Evolutionary conservation across 2,888 invertebrate species (phyloP), one percentile per base, ranked within the genome.

Genomic region (Pseudolycoriella hygida): DNA sequence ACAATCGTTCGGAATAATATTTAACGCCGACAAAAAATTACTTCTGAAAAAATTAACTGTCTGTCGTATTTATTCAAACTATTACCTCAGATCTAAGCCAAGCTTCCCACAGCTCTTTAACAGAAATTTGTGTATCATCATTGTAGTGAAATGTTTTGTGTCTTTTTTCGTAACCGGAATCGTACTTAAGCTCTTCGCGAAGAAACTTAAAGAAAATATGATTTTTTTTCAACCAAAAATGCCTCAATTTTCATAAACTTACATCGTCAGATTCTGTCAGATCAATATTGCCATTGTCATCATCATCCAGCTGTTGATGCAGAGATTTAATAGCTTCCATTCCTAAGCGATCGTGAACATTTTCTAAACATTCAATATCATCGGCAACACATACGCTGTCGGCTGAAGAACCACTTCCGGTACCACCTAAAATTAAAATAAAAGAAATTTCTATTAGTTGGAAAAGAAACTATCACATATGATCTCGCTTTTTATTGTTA

Each of bases 221-320:
- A 10, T 14, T 34, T 12, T 34, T 34, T 34, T 34, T 4, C 25
- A 4, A 25, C 4, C 25, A 25, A 25, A 25, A 25, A 25, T 25
- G n/a, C n/a, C n/a, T n/a, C n/a, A n/a, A 25, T 34, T 34, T 34
- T 10, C 6, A 14, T 8, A 34, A 34, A 70, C 80, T 74, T 68
- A 94, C 94, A 72, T 94, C 96, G 67, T 93, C 90, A 52, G 96
- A 96, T 73, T 98, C 97, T 52, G 87, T 82, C 50, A 93, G 76
- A 68, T 98, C 97, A 52, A 98, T 88, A 64, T 90, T 90, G 49
- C 97, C 97, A 68, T 96, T 92, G 55, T 87, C 86, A 70, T 98
- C 97, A 62, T 98, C 97, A 63, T 98, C 97, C 53, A 98, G 73
- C 63, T 94, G 90, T 51, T 80, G 74, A 69, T 98, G 97, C 39